A percentile compares a stretch with the other conserved stretches of the same genome.
Evolutionary conservation across 2,888 invertebrate genomes (phyloP).

Genomic region (Lasioglossum lativentre): DNA sequence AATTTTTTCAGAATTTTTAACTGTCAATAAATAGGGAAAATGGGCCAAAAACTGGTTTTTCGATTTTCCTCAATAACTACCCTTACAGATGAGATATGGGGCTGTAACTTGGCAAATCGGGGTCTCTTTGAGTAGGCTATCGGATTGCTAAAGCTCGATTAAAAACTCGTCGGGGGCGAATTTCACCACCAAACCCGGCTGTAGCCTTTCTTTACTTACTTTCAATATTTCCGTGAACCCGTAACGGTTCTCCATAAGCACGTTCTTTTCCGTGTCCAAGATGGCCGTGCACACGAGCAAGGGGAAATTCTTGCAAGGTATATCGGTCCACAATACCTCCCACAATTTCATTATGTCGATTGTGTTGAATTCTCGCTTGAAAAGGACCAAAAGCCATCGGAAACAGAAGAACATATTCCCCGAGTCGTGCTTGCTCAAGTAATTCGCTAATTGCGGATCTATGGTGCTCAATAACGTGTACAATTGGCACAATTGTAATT

Average conservation of each 20-base stretch:
- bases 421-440: conserved; percentile 94
- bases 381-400: conserved; percentile 98
- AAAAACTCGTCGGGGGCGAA: no score
- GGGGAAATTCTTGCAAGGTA: conserved; percentile 98
- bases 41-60: no score
- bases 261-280: conserved; percentile 94
- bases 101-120: no score
- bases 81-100: no score
- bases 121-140: no score
- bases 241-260: conserved; percentile 95
- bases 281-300: conserved; percentile 97
- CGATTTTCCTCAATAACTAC: no score
- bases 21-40: no score
- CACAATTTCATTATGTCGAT: conserved; percentile 95
- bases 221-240: conserved; percentile 98
- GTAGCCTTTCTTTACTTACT: conserved; percentile 85
- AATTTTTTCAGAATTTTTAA: no score
- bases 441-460: conserved; percentile 93
- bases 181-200: no score
- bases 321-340: conserved; percentile 98
- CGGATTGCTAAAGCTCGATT: no score
- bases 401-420: conserved; percentile 99
- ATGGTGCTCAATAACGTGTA: conserved; percentile 92
- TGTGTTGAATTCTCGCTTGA: conserved; percentile 96
- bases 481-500: conserved; percentile 94